These are phyloP conservation scores for Recurvirostra avosetta DNA, from an alignment of 2,113 vertebrate species.

Conservation along the genomic window DNA sequence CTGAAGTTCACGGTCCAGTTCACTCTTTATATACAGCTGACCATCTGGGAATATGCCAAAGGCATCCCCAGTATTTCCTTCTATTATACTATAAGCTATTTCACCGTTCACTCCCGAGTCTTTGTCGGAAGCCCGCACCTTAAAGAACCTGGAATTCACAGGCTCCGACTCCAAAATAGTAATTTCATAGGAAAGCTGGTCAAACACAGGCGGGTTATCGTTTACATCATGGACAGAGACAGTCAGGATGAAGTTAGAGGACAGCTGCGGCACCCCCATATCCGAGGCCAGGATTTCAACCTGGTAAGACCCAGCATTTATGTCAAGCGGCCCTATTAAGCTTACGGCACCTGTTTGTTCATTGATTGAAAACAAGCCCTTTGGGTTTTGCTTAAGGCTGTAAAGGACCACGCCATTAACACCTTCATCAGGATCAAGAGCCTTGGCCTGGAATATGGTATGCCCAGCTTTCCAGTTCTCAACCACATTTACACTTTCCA, in stretches of 20 bases:
- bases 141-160: conserved; percentile 95
- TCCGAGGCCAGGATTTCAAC: conserved; percentile 89
- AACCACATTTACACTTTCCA: conserved; percentile 91
- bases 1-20: conserved; percentile 93
- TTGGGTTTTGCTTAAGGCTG: conserved; percentile 90
- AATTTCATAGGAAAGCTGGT: conserved; percentile 95
- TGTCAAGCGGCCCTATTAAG: conserved; percentile 84
- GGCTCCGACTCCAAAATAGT: conserved; percentile 89
- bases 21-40: conserved; percentile 92
- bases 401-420: conserved; percentile 88
- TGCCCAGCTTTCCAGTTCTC: conserved; percentile 95
- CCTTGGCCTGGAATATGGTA: conserved; percentile 91
- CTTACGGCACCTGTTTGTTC: conserved; percentile 87
- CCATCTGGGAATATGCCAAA: conserved; percentile 98
- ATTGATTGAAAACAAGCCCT: conserved; percentile 85
- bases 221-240: conserved; percentile 95
- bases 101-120: conserved; percentile 94
- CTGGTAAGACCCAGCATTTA: conserved; percentile 88
- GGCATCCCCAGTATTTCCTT: conserved; percentile 87
- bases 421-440: conserved; percentile 90
- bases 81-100: conserved; percentile 88
- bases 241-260: conserved; percentile 85
- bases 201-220: conserved; percentile 92
- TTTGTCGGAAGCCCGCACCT: conserved; percentile 91
- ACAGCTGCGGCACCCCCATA: conserved; percentile 87